Evolutionary conservation across 2,797 vertebrate species (phyloP).

Genomic region (Sebastes matsubarae): DNA sequence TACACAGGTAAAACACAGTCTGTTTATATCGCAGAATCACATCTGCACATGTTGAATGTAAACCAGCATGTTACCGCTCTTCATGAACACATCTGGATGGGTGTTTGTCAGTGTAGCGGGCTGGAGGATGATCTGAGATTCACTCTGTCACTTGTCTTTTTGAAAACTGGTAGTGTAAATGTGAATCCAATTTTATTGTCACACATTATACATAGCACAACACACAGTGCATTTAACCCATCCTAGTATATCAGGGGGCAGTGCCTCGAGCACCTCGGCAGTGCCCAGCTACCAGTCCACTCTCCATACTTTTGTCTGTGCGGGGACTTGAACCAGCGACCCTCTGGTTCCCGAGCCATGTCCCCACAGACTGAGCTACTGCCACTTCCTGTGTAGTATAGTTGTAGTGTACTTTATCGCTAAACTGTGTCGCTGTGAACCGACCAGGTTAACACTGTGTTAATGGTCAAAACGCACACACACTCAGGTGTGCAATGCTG

Average conservation of each 20-base stretch:
- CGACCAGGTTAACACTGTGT: neutral
- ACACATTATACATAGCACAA: too few species aligned
- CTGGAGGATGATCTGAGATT: too few species aligned
- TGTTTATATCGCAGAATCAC: neutral
- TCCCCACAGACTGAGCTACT: too few species aligned
- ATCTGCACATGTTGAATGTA: neutral
- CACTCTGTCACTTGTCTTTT: neutral
- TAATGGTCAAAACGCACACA: neutral
- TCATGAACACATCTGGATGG: neutral
- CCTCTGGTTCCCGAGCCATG: too few species aligned
- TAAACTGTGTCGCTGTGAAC: neutral
- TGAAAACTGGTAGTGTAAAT: neutral
- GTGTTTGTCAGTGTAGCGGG: neutral
- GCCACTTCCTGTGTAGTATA: too few species aligned
- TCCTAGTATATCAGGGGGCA: too few species aligned
- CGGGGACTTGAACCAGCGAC: too few species aligned
- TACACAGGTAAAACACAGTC: neutral
- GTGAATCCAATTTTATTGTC: too few species aligned
- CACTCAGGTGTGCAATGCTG: neutral
- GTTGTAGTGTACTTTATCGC: neutral
- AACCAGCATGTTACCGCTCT: neutral
- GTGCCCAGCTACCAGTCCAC: too few species aligned
- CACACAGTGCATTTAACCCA: too few species aligned
- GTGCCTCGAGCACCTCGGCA: too few species aligned
- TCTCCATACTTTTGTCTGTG: too few species aligned